Base-by-base conservation (phyloP, 2,797 vertebrate species). In the Chanos chanos region DNA sequence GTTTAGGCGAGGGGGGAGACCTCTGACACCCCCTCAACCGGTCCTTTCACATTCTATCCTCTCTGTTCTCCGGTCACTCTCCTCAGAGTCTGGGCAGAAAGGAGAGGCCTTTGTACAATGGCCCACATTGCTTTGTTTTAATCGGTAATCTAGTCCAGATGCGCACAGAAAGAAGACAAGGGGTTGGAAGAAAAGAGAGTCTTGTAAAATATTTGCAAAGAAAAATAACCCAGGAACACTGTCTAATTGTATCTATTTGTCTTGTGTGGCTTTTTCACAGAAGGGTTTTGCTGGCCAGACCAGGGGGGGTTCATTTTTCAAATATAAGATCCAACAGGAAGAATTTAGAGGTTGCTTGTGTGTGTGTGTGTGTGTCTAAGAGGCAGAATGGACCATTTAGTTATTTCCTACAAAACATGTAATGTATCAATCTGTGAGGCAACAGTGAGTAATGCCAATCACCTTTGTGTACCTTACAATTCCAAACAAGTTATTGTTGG, bases 201-300 rank as follows among this genome's bases (percentile, higher is more conserved):
- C 72, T 81, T 90, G 83, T 89, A 85, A 92, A 90, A 87, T 90
- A 91, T 90, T 92, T 92, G 86, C 77, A 78, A 92, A 89, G 70
- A 86, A 93, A 93, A 93, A 91, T 85, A 93, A 87, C 86, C 87
- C 84, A 77, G 55, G 77, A 83, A 89, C 82, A 77, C 82, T 74
- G 89, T 84, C 85, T 84, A 81, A 77, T 86, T 87, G 87, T 87
- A 80, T 83, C 80, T 78, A 63, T 83, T 91, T 85, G 79, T 81
- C 90, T 91, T 88, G 83, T 78, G 87, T 85, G 82, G 77, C 85
- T 81, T 81, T 83, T 80, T 70, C 77, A 72, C 67, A 70, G 72
- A 83, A 87, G 81, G 81, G 77, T 81, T 88, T 88, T 83, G 66
- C 62, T 64, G 74, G 76, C 77, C 58, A 59, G 66, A 66, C 78